These are phyloP conservation scores for Amiota minor DNA, from an alignment of 2,888 invertebrate species.

Conservation along the genomic window DNA sequence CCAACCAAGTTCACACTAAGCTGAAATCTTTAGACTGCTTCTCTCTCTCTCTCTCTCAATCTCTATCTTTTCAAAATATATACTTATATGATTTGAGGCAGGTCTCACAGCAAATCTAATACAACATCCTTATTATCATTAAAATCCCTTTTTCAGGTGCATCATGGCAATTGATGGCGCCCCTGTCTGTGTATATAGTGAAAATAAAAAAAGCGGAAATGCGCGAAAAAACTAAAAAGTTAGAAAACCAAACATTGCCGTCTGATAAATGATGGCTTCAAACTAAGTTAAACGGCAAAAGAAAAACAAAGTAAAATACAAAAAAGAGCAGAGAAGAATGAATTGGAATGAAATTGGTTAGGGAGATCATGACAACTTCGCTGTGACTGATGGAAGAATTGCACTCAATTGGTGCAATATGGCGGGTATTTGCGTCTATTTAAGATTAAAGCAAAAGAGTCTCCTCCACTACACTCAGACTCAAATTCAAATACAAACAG, in stretches of 20 bases:
- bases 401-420: background rate
- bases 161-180: too few relatives aligned
- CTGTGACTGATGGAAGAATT: background rate
- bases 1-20: too few relatives aligned
- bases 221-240: slow-evolving; percentile 12
- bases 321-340: background rate
- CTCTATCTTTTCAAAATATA: too few relatives aligned
- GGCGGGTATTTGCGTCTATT: background rate
- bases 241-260: background rate
- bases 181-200: too few relatives aligned
- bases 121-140: too few relatives aligned
- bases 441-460: slow-evolving; percentile 3
- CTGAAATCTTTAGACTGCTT: too few relatives aligned
- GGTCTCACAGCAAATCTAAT: too few relatives aligned
- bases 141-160: too few relatives aligned
- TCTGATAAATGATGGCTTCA: slow-evolving; percentile 17
- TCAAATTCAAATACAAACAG: too few relatives aligned
- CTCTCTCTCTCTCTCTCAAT: too few relatives aligned
- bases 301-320: background rate
- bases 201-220: slow-evolving; percentile 10
- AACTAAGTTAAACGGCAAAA: background rate
- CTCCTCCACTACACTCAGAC: too few relatives aligned
- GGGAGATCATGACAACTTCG: background rate
- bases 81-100: too few relatives aligned
- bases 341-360: background rate